phyloP scores from a whole-genome alignment of 2,113 vertebrate species.

The Riparia riparia region DNA sequence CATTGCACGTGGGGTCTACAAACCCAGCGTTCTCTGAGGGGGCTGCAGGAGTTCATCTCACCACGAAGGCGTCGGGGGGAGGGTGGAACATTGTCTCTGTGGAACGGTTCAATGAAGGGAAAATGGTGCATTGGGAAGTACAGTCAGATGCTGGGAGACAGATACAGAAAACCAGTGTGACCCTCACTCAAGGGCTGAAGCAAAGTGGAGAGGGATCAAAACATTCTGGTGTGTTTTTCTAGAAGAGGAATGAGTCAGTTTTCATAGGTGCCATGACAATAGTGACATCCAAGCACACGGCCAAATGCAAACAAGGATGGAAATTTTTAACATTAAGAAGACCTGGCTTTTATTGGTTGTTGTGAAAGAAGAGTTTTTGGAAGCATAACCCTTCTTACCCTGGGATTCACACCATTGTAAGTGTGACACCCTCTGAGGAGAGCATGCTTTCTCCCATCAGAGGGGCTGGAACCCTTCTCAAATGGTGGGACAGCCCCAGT shows the following conservation, averaged over 20 bases:
- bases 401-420: neutral
- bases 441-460: neutral
- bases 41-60: neutral
- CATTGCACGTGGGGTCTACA: neutral
- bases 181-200: neutral
- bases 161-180: neutral
- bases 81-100: neutral
- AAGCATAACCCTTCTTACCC: neutral
- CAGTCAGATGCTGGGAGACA: neutral
- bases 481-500: too few relatives aligned
- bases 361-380: neutral
- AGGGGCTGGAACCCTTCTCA: neutral
- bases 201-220: neutral
- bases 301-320: neutral
- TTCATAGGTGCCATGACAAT: neutral
- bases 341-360: neutral
- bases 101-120: rapidly evolving
- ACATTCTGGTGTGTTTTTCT: neutral
- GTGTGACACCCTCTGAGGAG: neutral
- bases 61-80: rapidly evolving
- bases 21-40: neutral
- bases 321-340: neutral
- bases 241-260: neutral
- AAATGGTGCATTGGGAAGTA: neutral
- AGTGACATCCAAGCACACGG: neutral